Evolutionary conservation across 2,797 vertebrate species (phyloP).

Genomic region (Gadopsis marmoratus): DNA sequence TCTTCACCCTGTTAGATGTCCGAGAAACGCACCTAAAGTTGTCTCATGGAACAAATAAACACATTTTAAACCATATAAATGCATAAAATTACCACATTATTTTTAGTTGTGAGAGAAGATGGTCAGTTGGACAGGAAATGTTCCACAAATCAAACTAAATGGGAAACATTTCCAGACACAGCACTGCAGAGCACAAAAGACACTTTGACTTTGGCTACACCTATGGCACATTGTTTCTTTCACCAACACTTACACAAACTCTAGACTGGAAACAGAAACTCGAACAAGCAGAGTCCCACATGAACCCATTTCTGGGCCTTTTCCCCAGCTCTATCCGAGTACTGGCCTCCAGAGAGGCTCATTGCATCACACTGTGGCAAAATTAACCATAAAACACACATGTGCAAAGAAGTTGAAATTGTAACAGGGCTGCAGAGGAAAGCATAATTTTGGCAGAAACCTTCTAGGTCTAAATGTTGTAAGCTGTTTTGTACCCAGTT

Average conservation of each 20-base stretch:
- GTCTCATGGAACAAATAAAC: conserved; percentile 46
- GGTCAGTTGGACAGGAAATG: conserved; percentile 26
- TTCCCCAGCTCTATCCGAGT: conserved; percentile 40
- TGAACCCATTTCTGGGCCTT: conserved; percentile 24
- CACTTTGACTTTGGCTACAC: conserved; percentile 29
- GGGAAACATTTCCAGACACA: conserved; percentile 46
- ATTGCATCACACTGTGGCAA: conserved; percentile 53
- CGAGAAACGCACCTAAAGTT: conserved; percentile 9
- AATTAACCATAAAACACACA: conserved; percentile 50
- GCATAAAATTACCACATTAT: conserved; percentile 12
- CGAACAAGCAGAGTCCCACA: conserved; percentile 27
- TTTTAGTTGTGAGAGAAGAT: conserved; percentile 33
- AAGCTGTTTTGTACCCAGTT: conserved; percentile 31
- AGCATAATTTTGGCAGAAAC: conserved; percentile 18
- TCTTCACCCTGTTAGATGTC: conserved; percentile 23
- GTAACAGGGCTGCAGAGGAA: conserved; percentile 32
- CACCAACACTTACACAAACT: conserved; percentile 19
- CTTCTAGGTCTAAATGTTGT: conserved; percentile 35
- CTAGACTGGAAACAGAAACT: conserved; percentile 26
- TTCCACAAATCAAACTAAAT: conserved; percentile 42
- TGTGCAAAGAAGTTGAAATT: conserved; percentile 28
- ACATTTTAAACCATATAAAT: conserved; percentile 25
- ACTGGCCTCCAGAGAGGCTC: conserved; percentile 34
- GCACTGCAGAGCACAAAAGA: conserved; percentile 35
- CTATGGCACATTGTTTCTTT: conserved; percentile 41